Percentiles rank a stretch among this genome's conserved stretches.
Evolutionary conservation across 30 jellyfish, hydroid and myxozoan genomes (phyloP).

Genomic region (Aurelia sp.): DNA sequence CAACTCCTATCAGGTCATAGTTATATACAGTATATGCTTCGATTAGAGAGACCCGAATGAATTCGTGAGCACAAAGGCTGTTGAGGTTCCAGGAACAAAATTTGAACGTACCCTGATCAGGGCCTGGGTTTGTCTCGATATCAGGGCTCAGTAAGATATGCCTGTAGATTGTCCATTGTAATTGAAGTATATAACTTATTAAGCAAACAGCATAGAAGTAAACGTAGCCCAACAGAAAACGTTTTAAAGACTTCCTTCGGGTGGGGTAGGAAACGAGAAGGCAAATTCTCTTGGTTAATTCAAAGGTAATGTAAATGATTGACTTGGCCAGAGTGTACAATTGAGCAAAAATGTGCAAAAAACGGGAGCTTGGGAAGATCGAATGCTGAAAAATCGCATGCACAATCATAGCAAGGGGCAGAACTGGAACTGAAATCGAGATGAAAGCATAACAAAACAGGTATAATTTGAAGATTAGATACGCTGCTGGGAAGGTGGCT

Average conservation of each 20-base stretch:
- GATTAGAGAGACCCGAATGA: slow-evolving; percentile 33
- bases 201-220: too few species aligned
- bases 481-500: slow-evolving; percentile 11
- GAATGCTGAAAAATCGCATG: slow-evolving; percentile 21
- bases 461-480: slow-evolving; percentile 16
- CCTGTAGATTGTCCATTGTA: too few species aligned
- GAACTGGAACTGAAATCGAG: slow-evolving; percentile 20
- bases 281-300: too few species aligned
- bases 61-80: slow-evolving; percentile 55
- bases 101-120: slow-evolving; percentile 21
- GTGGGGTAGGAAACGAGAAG: too few species aligned
- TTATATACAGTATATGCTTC: too few species aligned
- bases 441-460: slow-evolving; percentile 7
- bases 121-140: slow-evolving; percentile 48
- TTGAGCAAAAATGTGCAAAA: slow-evolving; percentile 32
- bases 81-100: slow-evolving; percentile 43
- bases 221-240: too few species aligned
- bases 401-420: slow-evolving; percentile 33
- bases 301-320: slow-evolving; percentile 15
- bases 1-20: too few species aligned
- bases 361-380: slow-evolving; percentile 5
- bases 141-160: too few species aligned
- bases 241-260: too few species aligned
- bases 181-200: too few species aligned
- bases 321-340: slow-evolving; percentile 17